Conservation (phyloP, 2,888 invertebrate species). For the Gerris lacustris region DNA sequence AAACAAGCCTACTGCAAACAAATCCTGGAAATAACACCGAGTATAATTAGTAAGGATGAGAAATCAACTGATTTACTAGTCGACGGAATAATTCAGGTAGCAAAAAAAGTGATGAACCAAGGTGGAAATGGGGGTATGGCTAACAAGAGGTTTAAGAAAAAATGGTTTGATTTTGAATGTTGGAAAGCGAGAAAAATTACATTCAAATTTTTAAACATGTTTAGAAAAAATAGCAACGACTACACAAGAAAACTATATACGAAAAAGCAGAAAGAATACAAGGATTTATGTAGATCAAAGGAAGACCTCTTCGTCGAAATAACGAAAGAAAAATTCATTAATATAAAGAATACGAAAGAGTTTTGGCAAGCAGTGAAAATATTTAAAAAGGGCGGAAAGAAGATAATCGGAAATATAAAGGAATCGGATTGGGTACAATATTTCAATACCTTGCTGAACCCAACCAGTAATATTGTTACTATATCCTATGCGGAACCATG, state of each 20-base stretch:
- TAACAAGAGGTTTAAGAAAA: neutral
- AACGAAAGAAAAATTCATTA: neutral
- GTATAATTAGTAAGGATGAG: too few relatives aligned
- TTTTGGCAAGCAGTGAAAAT: slow-evolving; percentile 13
- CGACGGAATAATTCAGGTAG: neutral
- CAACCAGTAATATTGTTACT: neutral
- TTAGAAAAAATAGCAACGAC: slow-evolving; percentile 3
- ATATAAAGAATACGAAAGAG: slow-evolving; percentile 11
- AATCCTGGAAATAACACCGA: too few relatives aligned
- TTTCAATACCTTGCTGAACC: slow-evolving; percentile 11
- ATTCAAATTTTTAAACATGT: slow-evolving; percentile 10
- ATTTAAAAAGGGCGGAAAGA: slow-evolving; percentile 10
- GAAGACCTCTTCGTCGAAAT: neutral
- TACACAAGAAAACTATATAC: neutral
- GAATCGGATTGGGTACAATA: neutral
- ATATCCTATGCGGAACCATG: neutral
- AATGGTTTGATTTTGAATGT: slow-evolving; percentile 18
- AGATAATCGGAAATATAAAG: neutral
- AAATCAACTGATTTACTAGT: too few relatives aligned
- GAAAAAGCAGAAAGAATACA: neutral
- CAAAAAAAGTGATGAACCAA: neutral
- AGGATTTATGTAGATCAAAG: neutral
- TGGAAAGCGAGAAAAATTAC: neutral
- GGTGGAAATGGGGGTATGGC: too few relatives aligned
- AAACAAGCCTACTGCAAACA: neutral